Conservation (phyloP, 2,113 vertebrate species). For the Plecturocebus donacophilus region DNA sequence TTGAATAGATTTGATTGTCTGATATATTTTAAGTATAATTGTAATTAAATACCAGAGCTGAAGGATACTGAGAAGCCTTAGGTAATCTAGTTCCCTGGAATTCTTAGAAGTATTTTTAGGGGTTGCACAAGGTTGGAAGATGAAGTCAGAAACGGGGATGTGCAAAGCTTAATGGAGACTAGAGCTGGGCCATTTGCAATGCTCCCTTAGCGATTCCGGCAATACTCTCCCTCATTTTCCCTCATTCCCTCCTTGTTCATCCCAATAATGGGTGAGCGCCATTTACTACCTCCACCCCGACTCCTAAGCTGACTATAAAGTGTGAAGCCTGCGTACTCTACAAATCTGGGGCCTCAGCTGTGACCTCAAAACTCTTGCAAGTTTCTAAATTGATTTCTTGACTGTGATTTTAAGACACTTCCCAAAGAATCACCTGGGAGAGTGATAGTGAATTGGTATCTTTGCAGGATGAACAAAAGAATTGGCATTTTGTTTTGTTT, state of each 20-base stretch:
- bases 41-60: constrained; percentile 1
- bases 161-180: background rate
- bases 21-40: background rate
- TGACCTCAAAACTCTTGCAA: background rate
- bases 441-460: background rate
- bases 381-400: background rate
- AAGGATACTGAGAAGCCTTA: background rate
- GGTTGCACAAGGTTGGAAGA: background rate
- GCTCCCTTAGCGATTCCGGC: background rate
- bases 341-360: background rate
- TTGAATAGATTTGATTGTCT: background rate
- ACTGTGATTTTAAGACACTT: background rate
- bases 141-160: background rate
- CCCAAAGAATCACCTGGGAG: background rate
- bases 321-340: background rate
- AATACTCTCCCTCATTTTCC: too few relatives aligned
- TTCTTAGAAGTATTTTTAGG: background rate
- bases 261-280: background rate
- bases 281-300: background rate
- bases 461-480: background rate
- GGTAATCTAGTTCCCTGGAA: background rate
- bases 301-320: background rate
- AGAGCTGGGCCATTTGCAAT: background rate
- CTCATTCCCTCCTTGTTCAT: background rate
- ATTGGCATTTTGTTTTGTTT: background rate